Evolutionary conservation across 2,888 invertebrate genomes (phyloP), one percentile per base, ranked within the genome.

Genomic region (Drosophila mercatorum): DNA sequence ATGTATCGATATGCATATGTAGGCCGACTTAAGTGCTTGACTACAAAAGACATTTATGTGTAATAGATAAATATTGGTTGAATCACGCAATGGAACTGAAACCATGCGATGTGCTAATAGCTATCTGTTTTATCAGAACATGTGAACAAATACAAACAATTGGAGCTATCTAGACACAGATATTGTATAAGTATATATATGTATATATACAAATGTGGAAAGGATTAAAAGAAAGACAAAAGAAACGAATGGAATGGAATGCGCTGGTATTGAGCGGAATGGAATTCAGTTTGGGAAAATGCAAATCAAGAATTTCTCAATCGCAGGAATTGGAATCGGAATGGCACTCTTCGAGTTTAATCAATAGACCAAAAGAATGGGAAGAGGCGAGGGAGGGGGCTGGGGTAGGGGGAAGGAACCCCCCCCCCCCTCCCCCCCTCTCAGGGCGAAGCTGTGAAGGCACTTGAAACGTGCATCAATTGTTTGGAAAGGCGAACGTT

Each of bases 391-490:
- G 10, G 28, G 41, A 12, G 3, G 8, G 17, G 3, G 46, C 11
- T 0, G 40, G 43, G 28, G n/a, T n/a, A 34, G 34, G 12, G 7
- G 7, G 28, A 3, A 3, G n/a, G 22, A 22, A 22, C 2, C 22
- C 22, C 22, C 22, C 2, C 22, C 22, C 22, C 22, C 22, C 22
- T 22, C 22, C 22, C 22, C 22, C 22, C 2, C n/a, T 10, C 17
- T 38, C 17, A 34, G 38, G 44, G 8, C 43, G 36, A 40, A 53
- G 62, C 52, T 46, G 55, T 59, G 53, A 34, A 74, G 78, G 73
- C 75, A 75, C 83, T 84, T 87, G 71, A 89, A 89, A 84, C 82
- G 79, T 69, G 78, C 76, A 71, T 89, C 88, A 79, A 89, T 89
- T 89, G 89, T 85, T 83, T 80, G 66, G 64, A 71, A 68, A 61